phyloP scores from a whole-genome alignment of 2,888 invertebrate species.

The Lomographa bimaculata region DNA sequence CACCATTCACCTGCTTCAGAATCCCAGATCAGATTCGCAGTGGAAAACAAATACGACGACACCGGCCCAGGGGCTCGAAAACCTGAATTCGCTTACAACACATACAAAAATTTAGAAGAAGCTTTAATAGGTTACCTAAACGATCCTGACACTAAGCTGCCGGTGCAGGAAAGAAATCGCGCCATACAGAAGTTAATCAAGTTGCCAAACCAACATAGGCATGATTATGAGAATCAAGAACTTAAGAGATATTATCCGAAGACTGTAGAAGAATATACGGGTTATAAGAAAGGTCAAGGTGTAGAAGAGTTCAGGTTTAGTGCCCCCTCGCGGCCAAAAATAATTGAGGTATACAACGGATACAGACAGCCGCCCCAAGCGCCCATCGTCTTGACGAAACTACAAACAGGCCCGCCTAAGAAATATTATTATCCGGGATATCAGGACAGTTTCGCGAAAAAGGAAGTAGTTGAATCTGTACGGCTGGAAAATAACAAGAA shows the following conservation, averaged over 20 bases:
- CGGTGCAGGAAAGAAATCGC: conserved; percentile 54
- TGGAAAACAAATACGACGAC: conserved; percentile 73
- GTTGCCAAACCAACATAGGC: conserved; percentile 7
- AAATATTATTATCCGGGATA: conserved; percentile 11
- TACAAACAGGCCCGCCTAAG: conserved; percentile 15
- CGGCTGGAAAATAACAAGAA: conserved; percentile 42
- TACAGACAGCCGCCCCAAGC: conserved; percentile 13
- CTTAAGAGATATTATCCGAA: conserved; percentile 40
- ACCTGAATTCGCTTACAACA: conserved; percentile 61
- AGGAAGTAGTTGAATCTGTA: conserved; percentile 33
- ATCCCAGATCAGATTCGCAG: conserved; percentile 67
- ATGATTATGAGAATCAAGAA: conserved; percentile 11
- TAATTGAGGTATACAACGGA: conserved; percentile 2
- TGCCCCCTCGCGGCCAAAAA: not conserved
- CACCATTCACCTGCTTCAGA: conserved; percentile 58
- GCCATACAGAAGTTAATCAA: conserved; percentile 46
- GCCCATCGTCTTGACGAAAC: conserved; percentile 17
- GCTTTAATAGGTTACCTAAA: conserved; percentile 62
- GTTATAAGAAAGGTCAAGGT: conserved; percentile 27
- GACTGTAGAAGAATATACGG: conserved; percentile 47
- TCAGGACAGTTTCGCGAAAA: conserved; percentile 5
- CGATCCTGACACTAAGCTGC: conserved; percentile 69
- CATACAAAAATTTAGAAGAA: conserved; percentile 62
- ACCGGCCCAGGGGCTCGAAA: conserved; percentile 71
- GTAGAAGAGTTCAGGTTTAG: not conserved